A percentile compares a stretch with the other conserved stretches of the same genome.
phyloP scores from a whole-genome alignment of 2,888 invertebrate species.

The Drosophila meridionalis region DNA sequence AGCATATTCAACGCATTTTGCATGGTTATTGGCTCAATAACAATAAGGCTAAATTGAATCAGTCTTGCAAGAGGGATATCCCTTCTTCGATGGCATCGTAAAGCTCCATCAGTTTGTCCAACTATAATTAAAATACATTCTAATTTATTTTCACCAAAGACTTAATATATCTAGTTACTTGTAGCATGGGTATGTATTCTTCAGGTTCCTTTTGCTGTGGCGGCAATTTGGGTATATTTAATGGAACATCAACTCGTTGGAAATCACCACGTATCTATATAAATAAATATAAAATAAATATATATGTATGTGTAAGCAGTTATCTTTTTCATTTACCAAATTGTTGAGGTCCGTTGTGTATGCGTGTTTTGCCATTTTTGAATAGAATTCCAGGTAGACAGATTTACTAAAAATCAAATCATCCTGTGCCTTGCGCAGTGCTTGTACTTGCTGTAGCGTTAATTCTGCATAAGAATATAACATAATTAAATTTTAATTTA shows the following conservation, averaged over 20 bases:
- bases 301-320: background rate
- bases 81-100: slow-evolving; percentile 42
- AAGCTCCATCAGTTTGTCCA: slow-evolving; percentile 53
- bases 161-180: slow-evolving; percentile 43
- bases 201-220: slow-evolving; percentile 22
- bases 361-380: slow-evolving; percentile 69
- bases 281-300: background rate
- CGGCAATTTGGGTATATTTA: slow-evolving; percentile 70
- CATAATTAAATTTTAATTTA: background rate
- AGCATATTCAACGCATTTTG: slow-evolving; percentile 79
- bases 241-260: slow-evolving; percentile 56
- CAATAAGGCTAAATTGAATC: slow-evolving; percentile 20
- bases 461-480: slow-evolving; percentile 62
- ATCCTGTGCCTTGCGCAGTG: slow-evolving; percentile 70
- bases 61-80: slow-evolving; percentile 30
- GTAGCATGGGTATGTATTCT: slow-evolving; percentile 39
- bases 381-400: slow-evolving; percentile 58
- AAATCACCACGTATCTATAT: slow-evolving; percentile 72
- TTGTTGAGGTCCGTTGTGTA: slow-evolving; percentile 72
- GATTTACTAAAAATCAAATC: slow-evolving; percentile 57
- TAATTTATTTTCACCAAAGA: slow-evolving; percentile 20
- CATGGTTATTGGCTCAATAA: slow-evolving; percentile 59
- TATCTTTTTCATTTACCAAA: slow-evolving; percentile 53
- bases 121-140: slow-evolving; percentile 45
- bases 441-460: slow-evolving; percentile 71